Base-by-base conservation (phyloP, 2,888 invertebrate genomes). In the Slavum lentiscoides region DNA sequence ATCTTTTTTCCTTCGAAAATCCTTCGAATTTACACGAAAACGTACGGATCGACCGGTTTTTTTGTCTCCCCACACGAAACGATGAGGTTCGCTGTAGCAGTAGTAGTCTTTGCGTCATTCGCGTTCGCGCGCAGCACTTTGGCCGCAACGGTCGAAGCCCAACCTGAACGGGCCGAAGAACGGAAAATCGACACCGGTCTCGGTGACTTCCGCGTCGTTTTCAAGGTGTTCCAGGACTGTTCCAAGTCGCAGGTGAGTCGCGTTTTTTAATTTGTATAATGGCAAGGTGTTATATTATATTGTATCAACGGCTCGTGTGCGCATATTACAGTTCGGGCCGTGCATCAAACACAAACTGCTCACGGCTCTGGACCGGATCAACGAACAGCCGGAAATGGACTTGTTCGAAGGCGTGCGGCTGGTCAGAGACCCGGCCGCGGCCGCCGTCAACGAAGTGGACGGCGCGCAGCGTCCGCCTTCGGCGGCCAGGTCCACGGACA, bases 331-430 rank as follows among this genome's bases (percentile, higher is more conserved):
- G 80, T 72, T 92, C 53, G 88, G 91, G 5, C 90, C 92, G 82
- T 95, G 94, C 84, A 88, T 95, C 74, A 94, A 94, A 86, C 87
- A 93, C 82, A 94, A 94, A 86, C 87, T 94, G 74, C 89, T 94
- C n/a, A 90, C 92, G 37, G 91, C 92, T 3, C 88, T 94, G 86
- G 93, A 93, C 84, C 91, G 93, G 85, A 90, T 91, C 69, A 61
- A 64, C 73, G 77, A 72, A 19, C 84, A 83, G 62, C 86, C 88
- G 69, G 91, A 92, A 83, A 86, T 94, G 72, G 89, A 90, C 55
- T 86, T 94, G 19, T 87, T 92, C 80, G 92, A 92, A 81, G 94
- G 94, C n/a, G 90, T 94, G 74, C 91, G 91, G 81, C 90, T 94
- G 84, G 90, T 93, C 15, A 91, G 91, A 85, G 91, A 92, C 84